phyloP scores from a whole-genome alignment of 2,797 vertebrate genomes.

The Microcaecilia unicolor region DNA sequence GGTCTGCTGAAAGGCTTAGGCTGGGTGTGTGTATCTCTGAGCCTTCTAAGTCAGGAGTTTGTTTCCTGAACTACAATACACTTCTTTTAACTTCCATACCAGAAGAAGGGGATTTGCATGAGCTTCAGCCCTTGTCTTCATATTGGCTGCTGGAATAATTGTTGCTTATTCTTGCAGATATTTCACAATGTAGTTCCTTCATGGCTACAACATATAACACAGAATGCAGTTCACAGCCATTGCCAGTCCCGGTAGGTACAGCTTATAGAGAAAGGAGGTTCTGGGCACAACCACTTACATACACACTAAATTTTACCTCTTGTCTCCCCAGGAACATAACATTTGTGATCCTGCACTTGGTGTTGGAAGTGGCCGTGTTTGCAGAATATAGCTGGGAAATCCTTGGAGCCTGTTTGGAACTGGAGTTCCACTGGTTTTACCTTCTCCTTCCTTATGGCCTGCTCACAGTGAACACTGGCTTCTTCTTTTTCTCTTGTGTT shows the following conservation, averaged over 20 bases:
- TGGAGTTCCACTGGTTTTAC: constrained; percentile 59
- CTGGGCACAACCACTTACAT: not conserved
- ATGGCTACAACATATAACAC: constrained; percentile 52
- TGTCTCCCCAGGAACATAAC: constrained; percentile 58
- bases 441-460: constrained; percentile 79
- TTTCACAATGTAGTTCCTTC: constrained; percentile 56
- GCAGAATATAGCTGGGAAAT: constrained; percentile 83
- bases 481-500: constrained; percentile 73
- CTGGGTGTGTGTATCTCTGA: no score
- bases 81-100: no score
- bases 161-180: constrained; percentile 50
- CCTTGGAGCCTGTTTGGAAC: constrained; percentile 73
- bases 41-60: no score
- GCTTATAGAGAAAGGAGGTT: no score
- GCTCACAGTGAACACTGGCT: constrained; percentile 57
- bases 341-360: constrained; percentile 73
- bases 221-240: constrained; percentile 53
- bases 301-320: not conserved
- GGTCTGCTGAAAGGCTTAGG: no score
- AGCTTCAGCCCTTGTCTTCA: no score
- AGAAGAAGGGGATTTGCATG: no score
- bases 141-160: no score
- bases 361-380: constrained; percentile 72
- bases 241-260: constrained; percentile 83
- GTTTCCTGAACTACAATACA: no score